phyloP scores from a whole-genome alignment of 2,113 vertebrate genomes.

The Pogona vitticeps region DNA sequence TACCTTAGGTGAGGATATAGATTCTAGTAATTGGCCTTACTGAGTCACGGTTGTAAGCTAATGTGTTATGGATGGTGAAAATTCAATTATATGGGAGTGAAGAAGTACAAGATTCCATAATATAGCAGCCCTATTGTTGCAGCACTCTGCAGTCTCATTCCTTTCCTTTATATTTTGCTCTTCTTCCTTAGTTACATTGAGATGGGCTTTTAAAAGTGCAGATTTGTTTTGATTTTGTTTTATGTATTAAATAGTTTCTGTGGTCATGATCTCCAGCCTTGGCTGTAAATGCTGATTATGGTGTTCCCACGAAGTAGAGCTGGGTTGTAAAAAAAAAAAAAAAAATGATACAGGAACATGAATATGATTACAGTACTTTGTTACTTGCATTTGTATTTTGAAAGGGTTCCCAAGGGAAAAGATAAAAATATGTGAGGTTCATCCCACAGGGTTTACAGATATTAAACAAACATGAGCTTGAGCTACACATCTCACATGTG shows the following conservation, averaged over 20 bases:
- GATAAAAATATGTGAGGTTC: slow-evolving; percentile 14
- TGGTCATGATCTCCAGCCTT: not conserved
- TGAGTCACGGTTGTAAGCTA: not conserved
- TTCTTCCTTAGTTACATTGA: not conserved
- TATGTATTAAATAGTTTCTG: not conserved
- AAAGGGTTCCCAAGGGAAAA: slow-evolving; percentile 27
- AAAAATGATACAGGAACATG: not conserved
- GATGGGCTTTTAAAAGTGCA: not conserved
- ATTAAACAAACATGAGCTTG: slow-evolving; percentile 30
- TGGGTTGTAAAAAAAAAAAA: not conserved
- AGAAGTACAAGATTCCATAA: not conserved
- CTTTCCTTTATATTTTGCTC: too few species aligned
- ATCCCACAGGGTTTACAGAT: not conserved
- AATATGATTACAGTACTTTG: not conserved
- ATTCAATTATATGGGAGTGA: not conserved
- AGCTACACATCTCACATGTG: slow-evolving; percentile 8
- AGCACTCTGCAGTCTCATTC: too few species aligned
- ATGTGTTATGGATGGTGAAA: not conserved
- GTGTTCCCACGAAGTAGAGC: not conserved
- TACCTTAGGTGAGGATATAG: not conserved
- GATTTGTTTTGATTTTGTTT: not conserved
- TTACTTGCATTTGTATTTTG: not conserved
- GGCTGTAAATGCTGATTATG: not conserved
- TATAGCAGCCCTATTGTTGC: not conserved
- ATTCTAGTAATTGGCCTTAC: not conserved